Evolutionary conservation across 2,888 invertebrate genomes (phyloP), one percentile per base, ranked within the genome.

Genomic region (Tryphoninae sp.): DNA sequence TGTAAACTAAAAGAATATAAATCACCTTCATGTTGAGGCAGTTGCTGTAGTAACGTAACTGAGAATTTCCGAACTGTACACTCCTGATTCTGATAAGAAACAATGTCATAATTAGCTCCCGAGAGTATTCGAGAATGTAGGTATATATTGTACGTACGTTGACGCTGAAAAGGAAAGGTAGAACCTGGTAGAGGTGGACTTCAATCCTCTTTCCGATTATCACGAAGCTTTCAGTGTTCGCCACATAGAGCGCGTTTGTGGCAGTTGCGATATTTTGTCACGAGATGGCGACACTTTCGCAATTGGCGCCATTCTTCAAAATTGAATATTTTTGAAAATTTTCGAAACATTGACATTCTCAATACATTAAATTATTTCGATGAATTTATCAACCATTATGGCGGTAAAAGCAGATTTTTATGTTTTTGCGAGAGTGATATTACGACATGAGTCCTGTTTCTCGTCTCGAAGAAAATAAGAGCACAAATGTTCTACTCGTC

Each of bases 1-100:
- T 64, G 81, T 75, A 23, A 62, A 77, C 67, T 58, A 42, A 22
- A 74, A 75, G 69, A 68, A 49, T 74, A 55, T 65, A 58, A 86
- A 84, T 89, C 86, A 91, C 91, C 90, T 91, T 91, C 91, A 91
- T 91, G 86, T 86, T 88, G 75, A 88, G 85, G 83, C 87, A 84
- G 86, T 83, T 88, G 84, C 86, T 84, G 85, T 88, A 87, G 84
- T 86, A 89, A 88, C 90, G 90, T 85, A 90, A 87, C 85, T 87
- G 88, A 82, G 87, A 88, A 87, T 87, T 86, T 86, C 86, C 87
- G 86, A 87, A 85, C 84, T 85, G 87, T 78, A 86, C 80, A 85
- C 86, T 85, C 84, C 86, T 87, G 78, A 86, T 83, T 85, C 89
- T 88, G 86, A 90, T 89, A 88, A 89, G 88, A 89, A 87, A 89